A percentile compares a stretch with the other conserved stretches of the same genome.
Conservation (phyloP, 1,140 invertebrate species). For the Papilio dardanus region DNA sequence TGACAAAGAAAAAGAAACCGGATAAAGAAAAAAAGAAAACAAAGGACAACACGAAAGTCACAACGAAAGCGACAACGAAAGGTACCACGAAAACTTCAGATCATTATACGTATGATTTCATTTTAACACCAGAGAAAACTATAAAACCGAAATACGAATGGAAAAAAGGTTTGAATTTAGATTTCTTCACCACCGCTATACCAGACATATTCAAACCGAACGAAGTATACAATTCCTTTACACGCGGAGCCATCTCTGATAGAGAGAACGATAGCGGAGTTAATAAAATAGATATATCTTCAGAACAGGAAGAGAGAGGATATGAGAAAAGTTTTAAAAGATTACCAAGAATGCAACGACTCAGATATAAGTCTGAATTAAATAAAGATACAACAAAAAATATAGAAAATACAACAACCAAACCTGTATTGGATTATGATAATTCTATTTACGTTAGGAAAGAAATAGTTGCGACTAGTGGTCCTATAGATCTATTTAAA, state of each 20-base stretch:
- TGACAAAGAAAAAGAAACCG: background rate
- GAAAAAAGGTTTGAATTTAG: slow-evolving; percentile 18
- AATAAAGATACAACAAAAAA: background rate
- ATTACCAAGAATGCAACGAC: background rate
- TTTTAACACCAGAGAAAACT: background rate
- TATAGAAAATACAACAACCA: slow-evolving; percentile 41
- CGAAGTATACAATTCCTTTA: background rate
- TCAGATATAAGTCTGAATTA: background rate
- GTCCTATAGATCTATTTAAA: slow-evolving; percentile 40
- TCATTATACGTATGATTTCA: background rate
- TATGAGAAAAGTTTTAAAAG: background rate
- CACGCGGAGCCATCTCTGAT: background rate
- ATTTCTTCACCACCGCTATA: slow-evolving; percentile 7
- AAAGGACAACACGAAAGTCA: background rate
- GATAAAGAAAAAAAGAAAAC: background rate
- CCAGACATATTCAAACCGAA: background rate
- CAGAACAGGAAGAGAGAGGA: background rate
- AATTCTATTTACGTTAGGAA: slow-evolving; percentile 44
- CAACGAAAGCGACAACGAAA: background rate
- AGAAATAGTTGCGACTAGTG: slow-evolving; percentile 43
- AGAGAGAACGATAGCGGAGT: background rate
- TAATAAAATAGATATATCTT: background rate
- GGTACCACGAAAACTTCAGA: background rate
- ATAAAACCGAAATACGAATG: slow-evolving; percentile 9
- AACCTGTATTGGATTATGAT: slow-evolving; percentile 54